Evolutionary conservation across 2,113 vertebrate species (phyloP).

Genomic region (Mormyrus iriodes): DNA sequence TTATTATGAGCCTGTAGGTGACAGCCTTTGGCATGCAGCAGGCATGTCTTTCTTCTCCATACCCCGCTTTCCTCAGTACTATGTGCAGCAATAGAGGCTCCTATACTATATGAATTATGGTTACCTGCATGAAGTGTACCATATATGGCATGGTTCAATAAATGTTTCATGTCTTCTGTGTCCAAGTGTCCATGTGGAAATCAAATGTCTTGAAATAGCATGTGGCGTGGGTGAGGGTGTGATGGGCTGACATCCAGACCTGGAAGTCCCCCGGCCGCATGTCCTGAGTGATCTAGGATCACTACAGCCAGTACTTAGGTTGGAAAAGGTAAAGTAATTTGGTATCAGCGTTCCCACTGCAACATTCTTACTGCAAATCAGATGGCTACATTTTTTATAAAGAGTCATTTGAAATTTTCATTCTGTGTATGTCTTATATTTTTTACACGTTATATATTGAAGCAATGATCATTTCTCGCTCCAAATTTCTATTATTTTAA

Average conservation of each 20-base stretch:
- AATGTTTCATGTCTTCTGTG: not conserved
- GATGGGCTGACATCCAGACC: not conserved
- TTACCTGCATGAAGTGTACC: not conserved
- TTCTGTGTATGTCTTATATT: not conserved
- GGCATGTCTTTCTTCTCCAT: not conserved
- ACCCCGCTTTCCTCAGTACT: not conserved
- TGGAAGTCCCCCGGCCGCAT: not conserved
- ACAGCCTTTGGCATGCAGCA: conserved; percentile 1
- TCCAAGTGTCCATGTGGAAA: not conserved
- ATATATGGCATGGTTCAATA: not conserved
- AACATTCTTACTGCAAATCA: not conserved
- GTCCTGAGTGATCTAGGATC: not conserved
- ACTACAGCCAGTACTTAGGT: not conserved
- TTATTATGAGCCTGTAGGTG: not conserved
- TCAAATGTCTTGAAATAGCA: not conserved
- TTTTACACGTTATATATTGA: not conserved
- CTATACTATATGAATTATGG: not conserved
- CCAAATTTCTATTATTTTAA: not conserved
- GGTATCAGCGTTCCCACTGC: not conserved
- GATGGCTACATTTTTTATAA: not conserved
- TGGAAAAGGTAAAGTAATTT: not conserved
- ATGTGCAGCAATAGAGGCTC: not conserved
- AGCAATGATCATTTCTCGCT: not conserved
- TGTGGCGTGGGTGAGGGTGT: not conserved
- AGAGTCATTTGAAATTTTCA: not conserved